Percentiles rank a stretch among this genome's conserved stretches.
phyloP scores from a whole-genome alignment of 2,797 vertebrate genomes.

The Choloepus didactylus region DNA sequence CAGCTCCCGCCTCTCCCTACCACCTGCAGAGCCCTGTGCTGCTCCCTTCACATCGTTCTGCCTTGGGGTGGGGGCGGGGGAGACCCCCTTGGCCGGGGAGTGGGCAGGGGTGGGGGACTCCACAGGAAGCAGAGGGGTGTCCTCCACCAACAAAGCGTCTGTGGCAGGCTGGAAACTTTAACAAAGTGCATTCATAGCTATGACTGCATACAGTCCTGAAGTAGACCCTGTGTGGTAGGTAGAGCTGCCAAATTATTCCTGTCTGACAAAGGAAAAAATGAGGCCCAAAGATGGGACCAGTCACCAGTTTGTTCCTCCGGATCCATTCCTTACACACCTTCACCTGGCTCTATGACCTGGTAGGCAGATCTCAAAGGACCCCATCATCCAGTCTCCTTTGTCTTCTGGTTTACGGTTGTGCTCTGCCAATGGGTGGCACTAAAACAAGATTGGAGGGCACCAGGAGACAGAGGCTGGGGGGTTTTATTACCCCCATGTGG shows the following conservation, averaged over 20 bases:
- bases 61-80: slow-evolving; percentile 50
- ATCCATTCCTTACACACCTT: not conserved
- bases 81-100: slow-evolving; percentile 13
- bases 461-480: not conserved
- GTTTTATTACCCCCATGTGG: not conserved
- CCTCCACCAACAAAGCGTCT: not conserved
- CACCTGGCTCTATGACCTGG: not conserved
- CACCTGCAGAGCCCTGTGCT: slow-evolving; percentile 83
- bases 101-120: not conserved
- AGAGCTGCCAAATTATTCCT: slow-evolving; percentile 12
- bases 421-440: not conserved
- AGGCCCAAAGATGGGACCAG: not conserved
- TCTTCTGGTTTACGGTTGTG: not conserved
- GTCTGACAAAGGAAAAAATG: slow-evolving; percentile 36
- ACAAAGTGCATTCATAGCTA: not conserved
- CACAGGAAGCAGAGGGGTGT: not conserved
- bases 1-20: slow-evolving; percentile 71
- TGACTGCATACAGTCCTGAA: not conserved
- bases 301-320: slow-evolving; percentile 21
- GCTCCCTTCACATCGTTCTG: slow-evolving; percentile 75
- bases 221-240: not conserved
- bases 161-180: slow-evolving; percentile 7
- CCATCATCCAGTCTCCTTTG: not conserved
- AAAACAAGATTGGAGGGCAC: not conserved
- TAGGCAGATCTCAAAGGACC: not conserved